Conservation (phyloP, 2,113 vertebrate species). For the Sterna hirundo region DNA sequence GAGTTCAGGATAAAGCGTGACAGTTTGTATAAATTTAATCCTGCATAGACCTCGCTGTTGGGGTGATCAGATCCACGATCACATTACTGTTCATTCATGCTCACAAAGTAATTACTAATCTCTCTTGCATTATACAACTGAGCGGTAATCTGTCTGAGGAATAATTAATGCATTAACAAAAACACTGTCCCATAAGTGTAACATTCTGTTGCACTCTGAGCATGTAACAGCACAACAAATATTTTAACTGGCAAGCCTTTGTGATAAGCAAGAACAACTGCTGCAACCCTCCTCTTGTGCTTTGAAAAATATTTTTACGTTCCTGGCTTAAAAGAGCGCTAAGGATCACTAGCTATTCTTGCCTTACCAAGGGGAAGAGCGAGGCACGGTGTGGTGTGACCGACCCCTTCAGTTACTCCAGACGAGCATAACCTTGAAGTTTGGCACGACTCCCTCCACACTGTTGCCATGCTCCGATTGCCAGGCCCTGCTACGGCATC, state of each 20-base stretch:
- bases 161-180: not conserved
- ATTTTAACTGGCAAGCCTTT: not conserved
- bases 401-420: not conserved
- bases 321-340: not conserved
- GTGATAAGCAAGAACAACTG: not conserved
- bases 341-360: not conserved
- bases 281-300: not conserved
- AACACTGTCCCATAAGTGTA: not conserved
- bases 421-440: not conserved
- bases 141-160: not conserved
- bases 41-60: not conserved
- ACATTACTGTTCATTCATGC: not conserved
- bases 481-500: not conserved
- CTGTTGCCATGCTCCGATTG: no score
- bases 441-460: rapidly evolving
- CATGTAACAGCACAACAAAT: not conserved
- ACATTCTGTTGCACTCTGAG: not conserved
- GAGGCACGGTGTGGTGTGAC: rapidly evolving
- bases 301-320: not conserved
- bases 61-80: not conserved
- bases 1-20: not conserved
- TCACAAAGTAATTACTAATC: not conserved
- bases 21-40: not conserved
- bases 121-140: not conserved
- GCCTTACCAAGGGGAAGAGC: not conserved